Percentiles rank a stretch among this genome's conserved stretches.
phyloP scores from a whole-genome alignment of 2,113 vertebrate species.

The Cavia aperea region DNA sequence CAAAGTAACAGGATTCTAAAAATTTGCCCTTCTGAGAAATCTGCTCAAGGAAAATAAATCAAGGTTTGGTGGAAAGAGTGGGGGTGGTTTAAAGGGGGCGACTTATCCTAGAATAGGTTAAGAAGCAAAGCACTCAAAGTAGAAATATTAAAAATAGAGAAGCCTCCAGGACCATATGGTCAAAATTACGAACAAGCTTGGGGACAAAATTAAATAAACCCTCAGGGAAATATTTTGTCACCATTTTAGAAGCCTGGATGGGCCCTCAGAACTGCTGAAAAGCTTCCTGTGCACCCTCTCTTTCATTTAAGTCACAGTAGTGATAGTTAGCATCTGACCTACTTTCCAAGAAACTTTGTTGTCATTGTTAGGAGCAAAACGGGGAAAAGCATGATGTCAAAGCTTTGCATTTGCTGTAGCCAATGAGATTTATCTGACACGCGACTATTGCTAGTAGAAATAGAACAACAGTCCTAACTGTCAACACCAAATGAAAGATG shows the following conservation, averaged over 20 bases:
- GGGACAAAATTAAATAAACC: constrained; percentile 68
- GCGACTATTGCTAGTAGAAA: not conserved
- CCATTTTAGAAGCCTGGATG: constrained; percentile 54
- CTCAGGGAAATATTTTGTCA: constrained; percentile 68
- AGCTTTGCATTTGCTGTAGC: not conserved
- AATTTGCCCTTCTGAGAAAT: constrained; percentile 33
- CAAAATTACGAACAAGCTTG: constrained; percentile 62
- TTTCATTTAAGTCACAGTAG: not conserved
- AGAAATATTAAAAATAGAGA: constrained; percentile 73
- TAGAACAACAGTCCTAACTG: not conserved
- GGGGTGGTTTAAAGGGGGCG: constrained; percentile 59
- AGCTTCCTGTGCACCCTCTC: constrained; percentile 32
- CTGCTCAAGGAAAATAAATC: constrained; percentile 33
- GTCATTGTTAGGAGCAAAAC: constrained; percentile 41
- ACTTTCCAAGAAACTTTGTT: constrained; percentile 57
- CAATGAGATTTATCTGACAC: not conserved
- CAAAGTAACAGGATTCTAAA: not conserved
- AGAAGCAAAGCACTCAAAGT: constrained; percentile 64
- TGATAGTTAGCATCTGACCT: constrained; percentile 51
- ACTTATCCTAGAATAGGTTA: constrained; percentile 69
- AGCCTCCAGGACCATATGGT: constrained; percentile 66
- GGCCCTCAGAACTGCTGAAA: constrained; percentile 54
- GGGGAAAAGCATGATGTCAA: not conserved
- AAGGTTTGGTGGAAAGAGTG: constrained; percentile 46
- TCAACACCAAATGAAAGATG: not conserved